These are phyloP conservation scores for Eristalinus sepulchralis DNA, from an alignment of 2,888 invertebrate species.

Conservation along the genomic window DNA sequence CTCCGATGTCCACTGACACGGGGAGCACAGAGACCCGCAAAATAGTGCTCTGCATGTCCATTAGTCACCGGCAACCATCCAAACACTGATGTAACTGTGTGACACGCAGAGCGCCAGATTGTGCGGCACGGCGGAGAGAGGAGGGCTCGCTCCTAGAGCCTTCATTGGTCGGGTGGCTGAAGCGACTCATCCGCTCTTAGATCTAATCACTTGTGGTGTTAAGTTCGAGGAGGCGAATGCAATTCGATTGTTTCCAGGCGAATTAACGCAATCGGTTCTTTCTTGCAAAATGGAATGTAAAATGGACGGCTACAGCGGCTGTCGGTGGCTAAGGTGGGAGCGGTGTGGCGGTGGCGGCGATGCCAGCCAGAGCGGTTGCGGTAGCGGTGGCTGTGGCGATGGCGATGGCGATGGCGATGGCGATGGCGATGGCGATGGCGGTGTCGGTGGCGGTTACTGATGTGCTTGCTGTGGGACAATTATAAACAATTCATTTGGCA, in stretches of 20 bases:
- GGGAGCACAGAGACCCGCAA: conserved; percentile 42
- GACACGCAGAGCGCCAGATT: conserved; percentile 50
- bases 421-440: conserved; percentile 10
- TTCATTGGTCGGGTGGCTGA: background rate
- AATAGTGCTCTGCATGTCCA: conserved; percentile 50
- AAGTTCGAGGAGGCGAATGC: conserved; percentile 62
- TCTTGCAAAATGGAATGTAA: conserved; percentile 70
- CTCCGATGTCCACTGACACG: conserved; percentile 50
- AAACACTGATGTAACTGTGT: conserved; percentile 52
- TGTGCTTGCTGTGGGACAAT: conserved; percentile 58
- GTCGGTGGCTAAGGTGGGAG: background rate
- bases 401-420: background rate
- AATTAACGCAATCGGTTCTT: conserved; percentile 66
- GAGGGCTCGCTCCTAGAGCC: background rate
- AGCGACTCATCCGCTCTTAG: conserved; percentile 36
- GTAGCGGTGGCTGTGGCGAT: conserved; percentile 6
- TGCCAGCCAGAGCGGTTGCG: too few species aligned
- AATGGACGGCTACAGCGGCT: conserved; percentile 29
- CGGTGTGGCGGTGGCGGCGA: background rate
- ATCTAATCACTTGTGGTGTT: conserved; percentile 71
- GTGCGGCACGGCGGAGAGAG: background rate
- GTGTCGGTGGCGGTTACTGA: background rate
- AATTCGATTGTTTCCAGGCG: conserved; percentile 70
- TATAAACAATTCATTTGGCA: conserved; percentile 72
- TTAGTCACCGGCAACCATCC: conserved; percentile 58